These are phyloP conservation scores for Hypomecis punctinalis DNA, from an alignment of 2,888 invertebrate species.

Conservation along the genomic window DNA sequence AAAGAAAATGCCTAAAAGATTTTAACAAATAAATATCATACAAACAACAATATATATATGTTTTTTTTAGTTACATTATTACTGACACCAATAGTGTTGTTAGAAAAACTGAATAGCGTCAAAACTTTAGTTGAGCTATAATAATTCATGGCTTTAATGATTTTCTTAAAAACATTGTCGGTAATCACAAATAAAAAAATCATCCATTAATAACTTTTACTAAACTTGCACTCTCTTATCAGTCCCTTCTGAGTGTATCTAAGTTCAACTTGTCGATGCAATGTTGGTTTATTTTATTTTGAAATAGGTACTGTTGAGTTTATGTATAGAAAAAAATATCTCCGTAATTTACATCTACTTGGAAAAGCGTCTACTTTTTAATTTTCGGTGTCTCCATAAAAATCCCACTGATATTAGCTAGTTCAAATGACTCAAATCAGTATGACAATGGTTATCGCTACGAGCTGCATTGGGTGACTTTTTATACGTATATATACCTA, in stretches of 20 bases:
- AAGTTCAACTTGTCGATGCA: constrained; percentile 40
- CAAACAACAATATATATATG: neutral
- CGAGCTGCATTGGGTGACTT: constrained; percentile 18
- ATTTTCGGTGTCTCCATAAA: neutral
- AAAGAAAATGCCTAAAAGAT: constrained; percentile 63
- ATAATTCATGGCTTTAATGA: no score
- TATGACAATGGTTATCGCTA: constrained; percentile 37
- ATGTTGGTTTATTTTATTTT: constrained; percentile 11
- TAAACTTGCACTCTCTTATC: constrained; percentile 30
- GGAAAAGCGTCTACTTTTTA: neutral
- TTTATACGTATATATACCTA: constrained; percentile 22
- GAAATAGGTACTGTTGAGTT: neutral
- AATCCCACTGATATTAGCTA: neutral
- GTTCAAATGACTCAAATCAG: constrained; percentile 12
- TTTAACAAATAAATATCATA: constrained; percentile 39
- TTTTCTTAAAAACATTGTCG: no score
- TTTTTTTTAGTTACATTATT: neutral
- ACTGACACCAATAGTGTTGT: no score
- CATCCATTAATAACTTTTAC: constrained; percentile 1
- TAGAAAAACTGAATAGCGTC: no score
- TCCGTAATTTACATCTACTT: neutral
- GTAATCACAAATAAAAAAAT: neutral
- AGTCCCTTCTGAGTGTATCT: constrained; percentile 43
- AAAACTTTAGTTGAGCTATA: no score
- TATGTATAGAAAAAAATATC: neutral